phyloP scores from a whole-genome alignment of 2,113 vertebrate genomes.

The Delphinus delphis region DNA sequence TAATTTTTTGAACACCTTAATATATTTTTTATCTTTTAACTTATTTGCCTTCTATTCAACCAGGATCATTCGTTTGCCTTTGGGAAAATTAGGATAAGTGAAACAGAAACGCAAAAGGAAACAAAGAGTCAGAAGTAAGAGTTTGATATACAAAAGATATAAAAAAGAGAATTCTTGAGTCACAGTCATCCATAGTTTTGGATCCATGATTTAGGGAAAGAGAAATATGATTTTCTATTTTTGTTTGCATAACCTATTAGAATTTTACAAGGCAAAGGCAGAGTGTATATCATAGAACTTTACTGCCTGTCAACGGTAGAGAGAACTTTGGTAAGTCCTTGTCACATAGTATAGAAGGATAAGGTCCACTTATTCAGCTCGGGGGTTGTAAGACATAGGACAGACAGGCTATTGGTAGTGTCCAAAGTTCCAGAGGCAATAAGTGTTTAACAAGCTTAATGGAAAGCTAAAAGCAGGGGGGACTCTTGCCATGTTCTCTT shows the following conservation, averaged over 20 bases:
- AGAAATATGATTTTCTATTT: not conserved
- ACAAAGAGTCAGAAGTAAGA: not conserved
- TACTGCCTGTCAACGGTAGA: not conserved
- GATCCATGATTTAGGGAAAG: not conserved
- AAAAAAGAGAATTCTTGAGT: not conserved
- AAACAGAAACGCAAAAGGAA: not conserved
- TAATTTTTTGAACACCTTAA: not conserved
- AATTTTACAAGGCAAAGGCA: not conserved
- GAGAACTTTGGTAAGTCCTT: not conserved
- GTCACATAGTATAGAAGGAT: not conserved
- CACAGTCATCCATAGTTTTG: not conserved
- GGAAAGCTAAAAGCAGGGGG: not conserved
- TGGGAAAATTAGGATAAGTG: not conserved
- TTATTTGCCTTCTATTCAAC: not conserved
- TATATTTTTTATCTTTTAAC: not conserved
- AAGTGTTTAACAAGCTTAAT: not conserved
- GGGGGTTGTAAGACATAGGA: not conserved
- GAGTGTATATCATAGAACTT: not conserved
- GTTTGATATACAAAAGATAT: not conserved
- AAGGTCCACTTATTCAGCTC: not conserved
- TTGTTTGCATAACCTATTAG: not conserved
- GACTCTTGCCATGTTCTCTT: not conserved
- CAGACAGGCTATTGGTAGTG: not conserved
- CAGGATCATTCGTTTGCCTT: not conserved
- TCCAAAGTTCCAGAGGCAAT: not conserved